Evolutionary conservation across 2,797 vertebrate genomes (phyloP).

Genomic region (Galagoides demidoff): DNA sequence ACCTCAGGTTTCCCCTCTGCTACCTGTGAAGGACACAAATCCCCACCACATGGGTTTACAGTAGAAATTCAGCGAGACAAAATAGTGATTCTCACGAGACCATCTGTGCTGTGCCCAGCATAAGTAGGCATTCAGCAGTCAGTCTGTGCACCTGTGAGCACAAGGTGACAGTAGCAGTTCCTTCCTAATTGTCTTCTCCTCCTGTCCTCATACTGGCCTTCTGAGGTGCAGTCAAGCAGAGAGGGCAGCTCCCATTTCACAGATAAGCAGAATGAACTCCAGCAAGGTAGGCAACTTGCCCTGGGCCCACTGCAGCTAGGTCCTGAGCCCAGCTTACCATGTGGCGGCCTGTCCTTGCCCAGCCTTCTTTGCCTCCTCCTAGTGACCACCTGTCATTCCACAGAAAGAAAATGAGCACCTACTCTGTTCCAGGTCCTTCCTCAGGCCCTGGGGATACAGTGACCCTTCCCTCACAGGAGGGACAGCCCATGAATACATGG

Average conservation of each 20-base stretch:
- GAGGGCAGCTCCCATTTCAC: background rate
- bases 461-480: background rate
- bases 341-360: background rate
- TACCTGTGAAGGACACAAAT: background rate
- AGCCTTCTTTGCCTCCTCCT: background rate
- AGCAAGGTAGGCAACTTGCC: background rate
- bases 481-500: background rate
- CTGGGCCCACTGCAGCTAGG: background rate
- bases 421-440: background rate
- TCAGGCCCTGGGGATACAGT: background rate
- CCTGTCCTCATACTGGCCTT: background rate
- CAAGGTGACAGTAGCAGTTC: background rate
- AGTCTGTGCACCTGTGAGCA: background rate
- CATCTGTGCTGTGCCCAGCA: background rate
- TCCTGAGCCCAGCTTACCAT: background rate
- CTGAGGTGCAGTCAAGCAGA: background rate
- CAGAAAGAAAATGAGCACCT: background rate
- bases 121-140: accelerated
- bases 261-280: background rate
- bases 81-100: background rate
- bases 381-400: background rate
- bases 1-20: background rate
- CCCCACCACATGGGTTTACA: background rate
- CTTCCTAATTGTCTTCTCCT: background rate
- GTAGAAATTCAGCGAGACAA: background rate